Evolutionary conservation across 2,888 invertebrate species (phyloP).

Genomic region (Apeira syringaria): DNA sequence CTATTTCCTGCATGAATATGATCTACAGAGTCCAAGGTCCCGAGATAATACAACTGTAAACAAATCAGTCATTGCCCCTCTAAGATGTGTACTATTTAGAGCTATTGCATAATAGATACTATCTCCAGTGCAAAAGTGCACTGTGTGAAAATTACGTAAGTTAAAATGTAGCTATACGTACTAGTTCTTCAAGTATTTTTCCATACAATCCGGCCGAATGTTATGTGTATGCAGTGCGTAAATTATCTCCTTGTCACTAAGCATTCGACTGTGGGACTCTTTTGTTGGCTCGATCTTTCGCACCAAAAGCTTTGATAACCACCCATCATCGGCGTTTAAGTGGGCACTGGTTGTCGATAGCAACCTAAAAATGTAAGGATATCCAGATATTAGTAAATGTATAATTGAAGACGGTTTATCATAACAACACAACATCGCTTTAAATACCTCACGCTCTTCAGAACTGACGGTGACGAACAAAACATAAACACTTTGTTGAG

Average conservation of each 20-base stretch:
- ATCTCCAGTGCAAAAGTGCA: slow-evolving; percentile 28
- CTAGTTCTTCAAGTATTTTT: slow-evolving; percentile 95
- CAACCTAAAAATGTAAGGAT: slow-evolving; percentile 63
- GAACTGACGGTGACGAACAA: slow-evolving; percentile 52
- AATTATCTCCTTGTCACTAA: slow-evolving; percentile 97
- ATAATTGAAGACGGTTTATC: too few relatives aligned
- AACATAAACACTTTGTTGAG: slow-evolving; percentile 62
- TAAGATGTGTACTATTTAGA: slow-evolving; percentile 55
- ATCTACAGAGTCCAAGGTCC: slow-evolving; percentile 44
- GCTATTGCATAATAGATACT: slow-evolving; percentile 68
- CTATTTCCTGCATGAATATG: too few relatives aligned
- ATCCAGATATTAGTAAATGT: too few relatives aligned
- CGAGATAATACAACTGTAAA: slow-evolving; percentile 42
- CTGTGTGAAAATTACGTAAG: slow-evolving; percentile 33
- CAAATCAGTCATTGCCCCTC: slow-evolving; percentile 16
- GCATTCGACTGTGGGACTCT: slow-evolving; percentile 97
- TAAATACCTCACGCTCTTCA: slow-evolving; percentile 68
- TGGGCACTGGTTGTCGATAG: slow-evolving; percentile 64
- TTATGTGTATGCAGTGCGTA: slow-evolving; percentile 98
- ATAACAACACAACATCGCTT: slow-evolving; percentile 31
- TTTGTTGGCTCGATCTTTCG: slow-evolving; percentile 96
- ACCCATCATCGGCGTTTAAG: slow-evolving; percentile 86
- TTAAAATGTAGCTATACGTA: slow-evolving; percentile 78
- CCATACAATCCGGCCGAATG: slow-evolving; percentile 94
- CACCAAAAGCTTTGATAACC: slow-evolving; percentile 95